Base-by-base conservation (phyloP, 1,140 invertebrate species). In the Drosophila pallidifrons region DNA sequence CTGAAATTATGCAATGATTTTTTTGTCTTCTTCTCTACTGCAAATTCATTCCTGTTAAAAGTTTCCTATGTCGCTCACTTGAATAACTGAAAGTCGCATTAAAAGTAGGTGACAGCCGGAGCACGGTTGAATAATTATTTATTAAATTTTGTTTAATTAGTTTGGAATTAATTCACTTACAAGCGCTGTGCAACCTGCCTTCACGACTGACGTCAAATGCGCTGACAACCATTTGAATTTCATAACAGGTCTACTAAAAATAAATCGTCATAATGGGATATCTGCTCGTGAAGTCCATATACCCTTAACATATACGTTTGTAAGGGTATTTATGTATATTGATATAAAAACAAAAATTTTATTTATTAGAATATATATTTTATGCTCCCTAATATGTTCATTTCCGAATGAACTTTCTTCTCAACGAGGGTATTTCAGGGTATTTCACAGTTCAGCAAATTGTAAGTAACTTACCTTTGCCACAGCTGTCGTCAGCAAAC, bases 1-100 rank as follows among this genome's bases (percentile, higher is more conserved):
- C 63, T 2, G n/a, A 60, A 82, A 68, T 41, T 78, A 75, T 75
- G 71, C 71, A 59, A 60, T 13, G 41, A 1, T 3, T 0, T 13
- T 13, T 38, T 51, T 46, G 8, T 2, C 7, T 10, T 8, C 1
- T 32, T 32, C 20, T 32, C 30, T 7, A 32, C 30, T 32, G 1
- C 30, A 7, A 32, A 32, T 32, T 32, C 7, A 32, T 6, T 32
- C 30, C 30, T 32, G 32, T 6, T 32, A 32, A 32, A 38, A 38
- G 35, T 38, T 2, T 38, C 1, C 8, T 38, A 2, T 11, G 35
- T 38, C 35, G 8, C 8, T 10, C 35, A 10, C 35, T 10, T 38
- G 35, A 11, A 38, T 10, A 38, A 38, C 7, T 8, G 35, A 10
- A 38, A 10, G 7, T 8, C 35, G 2, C 8, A 38, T 38, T 38